Evolutionary conservation across 2,113 vertebrate species (phyloP), one percentile per base, ranked within the genome.

Genomic region (Trichechus manatus): DNA sequence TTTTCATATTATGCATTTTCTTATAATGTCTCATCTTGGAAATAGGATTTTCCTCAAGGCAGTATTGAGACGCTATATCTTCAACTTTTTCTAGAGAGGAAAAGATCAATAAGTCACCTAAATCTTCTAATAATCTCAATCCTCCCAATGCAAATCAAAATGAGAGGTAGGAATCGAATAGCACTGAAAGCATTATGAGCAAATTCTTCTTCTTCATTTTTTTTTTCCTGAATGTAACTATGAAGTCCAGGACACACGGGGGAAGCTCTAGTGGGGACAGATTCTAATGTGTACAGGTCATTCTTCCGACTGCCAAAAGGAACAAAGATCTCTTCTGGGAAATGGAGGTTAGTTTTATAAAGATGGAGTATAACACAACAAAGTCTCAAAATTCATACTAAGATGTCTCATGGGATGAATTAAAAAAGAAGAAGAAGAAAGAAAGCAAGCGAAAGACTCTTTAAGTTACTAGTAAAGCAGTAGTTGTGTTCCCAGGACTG

Each of bases 1-100:
- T 91, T 97, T 98, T 92, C 4, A 50, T 95, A 92, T 92, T 19
- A 44, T 33, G 14, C 64, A 63, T 91, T 97, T 97, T 93, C 92
- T 78, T 94, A 64, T 64, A 80, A 93, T 70, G 44, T 66, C 53
- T 97, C 50, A 33, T 81, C 33, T 95, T 93, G 82, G 50, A n/a
- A 36, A 42, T 10, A 83, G 22, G 59, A 23, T 82, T 92, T 95
- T 59, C 61, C 79, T 93, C 29, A 56, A 75, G 68, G 29, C 25
- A 96, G 42, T 47, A 31, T 78, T 68, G 72, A 50, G 72, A 97
- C 89, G 6, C 64, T 94, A 13, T 78, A 66, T 78, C 64, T 56
- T 50, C 84, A 61, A 25, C 23, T 94, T 97, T 96, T 89, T 83
- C 42, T 50, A 66, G 44, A 88, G 61, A 93, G 39, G 68, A 36